Evolutionary conservation across 2,113 vertebrate species (phyloP).

Genomic region (Taxidea taxus): DNA sequence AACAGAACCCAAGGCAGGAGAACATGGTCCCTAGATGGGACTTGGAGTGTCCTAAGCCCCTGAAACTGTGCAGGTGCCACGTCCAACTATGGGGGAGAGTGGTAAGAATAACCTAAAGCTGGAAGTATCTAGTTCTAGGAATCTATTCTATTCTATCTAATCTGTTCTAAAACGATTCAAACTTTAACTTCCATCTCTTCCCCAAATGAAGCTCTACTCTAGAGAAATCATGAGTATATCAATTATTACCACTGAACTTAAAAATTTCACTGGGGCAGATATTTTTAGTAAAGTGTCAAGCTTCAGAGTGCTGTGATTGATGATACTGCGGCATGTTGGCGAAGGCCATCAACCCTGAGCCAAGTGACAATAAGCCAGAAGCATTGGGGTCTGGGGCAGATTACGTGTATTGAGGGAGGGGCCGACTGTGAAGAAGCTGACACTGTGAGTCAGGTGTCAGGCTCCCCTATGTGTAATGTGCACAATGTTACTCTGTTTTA

Average conservation of each 20-base stretch:
- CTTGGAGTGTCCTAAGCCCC: not conserved
- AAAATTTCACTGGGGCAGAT: not conserved
- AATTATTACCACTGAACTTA: not conserved
- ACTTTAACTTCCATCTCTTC: not conserved
- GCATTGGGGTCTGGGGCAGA: not conserved
- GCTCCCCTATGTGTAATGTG: not conserved
- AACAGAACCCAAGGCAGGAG: not conserved
- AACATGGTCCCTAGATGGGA: not conserved
- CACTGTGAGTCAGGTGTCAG: not conserved
- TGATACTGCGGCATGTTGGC: not conserved
- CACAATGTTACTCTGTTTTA: not conserved
- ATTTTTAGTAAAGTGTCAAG: not conserved
- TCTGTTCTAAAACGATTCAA: not conserved
- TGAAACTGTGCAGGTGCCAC: not conserved
- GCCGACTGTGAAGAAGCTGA: not conserved
- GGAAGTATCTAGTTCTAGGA: not conserved
- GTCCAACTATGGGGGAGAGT: not conserved
- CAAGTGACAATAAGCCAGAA: not conserved
- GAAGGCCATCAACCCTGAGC: not conserved
- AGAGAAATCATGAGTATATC: not conserved
- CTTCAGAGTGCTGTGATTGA: not conserved
- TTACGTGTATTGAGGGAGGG: not conserved
- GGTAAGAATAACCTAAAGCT: not conserved
- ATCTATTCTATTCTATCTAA: not conserved
- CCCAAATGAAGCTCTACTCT: not conserved